Evolutionary conservation across 2,113 vertebrate species (phyloP).

Genomic region (Cynoglossus semilaevis): DNA sequence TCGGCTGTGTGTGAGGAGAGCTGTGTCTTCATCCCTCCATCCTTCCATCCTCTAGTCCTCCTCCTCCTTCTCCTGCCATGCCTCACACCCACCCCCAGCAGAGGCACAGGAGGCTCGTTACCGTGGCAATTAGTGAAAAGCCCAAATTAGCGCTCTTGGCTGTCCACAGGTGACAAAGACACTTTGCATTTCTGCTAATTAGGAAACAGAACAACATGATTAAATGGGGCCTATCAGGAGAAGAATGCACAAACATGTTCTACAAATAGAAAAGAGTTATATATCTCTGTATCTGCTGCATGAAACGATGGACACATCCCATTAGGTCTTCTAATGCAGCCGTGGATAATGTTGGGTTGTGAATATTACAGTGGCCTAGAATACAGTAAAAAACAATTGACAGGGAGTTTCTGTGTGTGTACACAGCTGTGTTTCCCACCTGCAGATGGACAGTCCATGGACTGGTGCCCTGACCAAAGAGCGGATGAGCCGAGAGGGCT

Average conservation of each 20-base stretch:
- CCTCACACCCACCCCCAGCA: slow-evolving; percentile 71
- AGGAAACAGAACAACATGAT: slow-evolving; percentile 78
- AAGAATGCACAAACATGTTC: slow-evolving; percentile 68
- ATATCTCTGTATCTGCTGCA: slow-evolving; percentile 59
- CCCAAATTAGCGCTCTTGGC: slow-evolving; percentile 80
- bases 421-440: slow-evolving; percentile 37
- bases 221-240: slow-evolving; percentile 69
- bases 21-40: slow-evolving; percentile 73
- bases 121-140: slow-evolving; percentile 81
- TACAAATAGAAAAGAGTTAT: slow-evolving; percentile 64
- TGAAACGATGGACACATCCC: slow-evolving; percentile 61
- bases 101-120: slow-evolving; percentile 79
- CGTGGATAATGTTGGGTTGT: slow-evolving; percentile 36
- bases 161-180: slow-evolving; percentile 81
- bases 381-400: slow-evolving; percentile 15
- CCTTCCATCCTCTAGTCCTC: slow-evolving; percentile 69
- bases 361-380: slow-evolving; percentile 41
- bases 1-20: slow-evolving; percentile 75
- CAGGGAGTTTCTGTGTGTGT: slow-evolving; percentile 5
- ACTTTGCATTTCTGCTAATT: slow-evolving; percentile 79
- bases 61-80: slow-evolving; percentile 64
- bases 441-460: slow-evolving; percentile 26
- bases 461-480: slow-evolving; percentile 31
- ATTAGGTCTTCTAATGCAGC: slow-evolving; percentile 49
- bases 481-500: neutral